Percentiles rank a stretch among this genome's conserved stretches.
These are phyloP conservation scores for Apocheima hispidaria DNA, from an alignment of 2,888 invertebrate species.

Conservation along the genomic window DNA sequence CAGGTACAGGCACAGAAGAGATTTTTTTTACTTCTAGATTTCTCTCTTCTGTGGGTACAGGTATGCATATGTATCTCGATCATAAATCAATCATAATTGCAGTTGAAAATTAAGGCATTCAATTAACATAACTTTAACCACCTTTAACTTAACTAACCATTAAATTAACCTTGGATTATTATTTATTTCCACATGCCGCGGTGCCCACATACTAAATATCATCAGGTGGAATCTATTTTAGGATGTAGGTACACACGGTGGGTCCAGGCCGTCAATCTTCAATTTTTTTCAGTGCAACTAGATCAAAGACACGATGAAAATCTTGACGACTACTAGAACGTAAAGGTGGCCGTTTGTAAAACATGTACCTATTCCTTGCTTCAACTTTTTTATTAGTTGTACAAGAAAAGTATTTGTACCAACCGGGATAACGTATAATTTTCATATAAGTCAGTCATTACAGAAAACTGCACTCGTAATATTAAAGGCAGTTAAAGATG, in stretches of 20 bases:
- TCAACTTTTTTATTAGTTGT: not conserved
- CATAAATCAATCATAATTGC: too few species aligned
- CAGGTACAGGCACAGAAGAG: too few species aligned
- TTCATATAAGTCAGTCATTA: slow-evolving; percentile 44
- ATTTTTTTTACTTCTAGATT: too few species aligned
- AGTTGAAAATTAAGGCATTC: too few species aligned
- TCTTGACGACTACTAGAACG: slow-evolving; percentile 12
- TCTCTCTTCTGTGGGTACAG: too few species aligned
- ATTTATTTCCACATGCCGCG: not conserved
- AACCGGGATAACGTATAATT: slow-evolving; percentile 33
- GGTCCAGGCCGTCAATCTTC: slow-evolving; percentile 25
- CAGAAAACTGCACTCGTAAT: slow-evolving; percentile 37
- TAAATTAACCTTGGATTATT: too few species aligned
- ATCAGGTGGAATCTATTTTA: slow-evolving; percentile 13
- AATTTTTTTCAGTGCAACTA: slow-evolving; percentile 5
- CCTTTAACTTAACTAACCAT: too few species aligned
- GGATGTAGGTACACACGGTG: slow-evolving; percentile 2
- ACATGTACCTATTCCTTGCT: not conserved
- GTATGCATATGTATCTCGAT: too few species aligned
- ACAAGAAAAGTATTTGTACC: slow-evolving; percentile 11
- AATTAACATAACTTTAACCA: too few species aligned
- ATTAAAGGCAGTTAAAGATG: slow-evolving; percentile 38
- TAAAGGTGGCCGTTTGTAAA: slow-evolving; percentile 18
- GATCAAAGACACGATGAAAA: slow-evolving; percentile 30
- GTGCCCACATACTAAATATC: not conserved